These are phyloP conservation scores for Poeciliopsis turrubarensis DNA, from an alignment of 2,113 vertebrate genomes.

Conservation along the genomic window DNA sequence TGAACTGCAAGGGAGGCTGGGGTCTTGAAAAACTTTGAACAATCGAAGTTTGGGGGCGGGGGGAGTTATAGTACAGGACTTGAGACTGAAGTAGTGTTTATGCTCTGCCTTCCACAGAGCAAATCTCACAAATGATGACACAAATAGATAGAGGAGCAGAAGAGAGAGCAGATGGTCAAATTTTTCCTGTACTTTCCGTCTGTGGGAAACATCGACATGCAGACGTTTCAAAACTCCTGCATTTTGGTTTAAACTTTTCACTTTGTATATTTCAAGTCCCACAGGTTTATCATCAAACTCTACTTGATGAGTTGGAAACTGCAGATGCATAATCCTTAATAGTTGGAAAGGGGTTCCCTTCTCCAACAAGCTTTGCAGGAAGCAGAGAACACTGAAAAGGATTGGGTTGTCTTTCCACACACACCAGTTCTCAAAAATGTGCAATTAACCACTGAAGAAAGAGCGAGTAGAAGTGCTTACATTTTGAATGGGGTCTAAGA, in stretches of 20 bases:
- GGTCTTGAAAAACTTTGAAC: constrained; percentile 41
- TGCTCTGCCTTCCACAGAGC: constrained; percentile 25
- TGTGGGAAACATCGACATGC: constrained; percentile 34
- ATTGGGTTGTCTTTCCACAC: too few species aligned
- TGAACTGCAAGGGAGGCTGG: constrained; percentile 21
- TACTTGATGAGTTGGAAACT: too few species aligned
- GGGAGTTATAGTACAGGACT: constrained; percentile 72
- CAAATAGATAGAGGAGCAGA: constrained; percentile 54
- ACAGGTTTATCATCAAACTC: too few species aligned
- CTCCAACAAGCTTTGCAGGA: too few species aligned
- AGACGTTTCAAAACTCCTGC: constrained; percentile 2
- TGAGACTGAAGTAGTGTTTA: constrained; percentile 36
- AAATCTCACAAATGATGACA: constrained; percentile 37
- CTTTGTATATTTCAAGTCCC: not conserved
- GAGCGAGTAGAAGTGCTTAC: too few species aligned
- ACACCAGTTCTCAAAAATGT: too few species aligned
- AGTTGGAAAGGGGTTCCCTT: too few species aligned
- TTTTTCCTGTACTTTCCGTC: constrained; percentile 48
- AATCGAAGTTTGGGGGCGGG: constrained; percentile 53
- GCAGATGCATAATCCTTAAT: too few species aligned
- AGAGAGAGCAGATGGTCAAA: constrained; percentile 44
- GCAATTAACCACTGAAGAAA: too few species aligned
- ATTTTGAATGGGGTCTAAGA: too few species aligned
- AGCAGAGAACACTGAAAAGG: too few species aligned
- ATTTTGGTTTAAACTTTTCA: not conserved